phyloP scores from a whole-genome alignment of 2,797 vertebrate genomes.

The Micromesistius poutassou region DNA sequence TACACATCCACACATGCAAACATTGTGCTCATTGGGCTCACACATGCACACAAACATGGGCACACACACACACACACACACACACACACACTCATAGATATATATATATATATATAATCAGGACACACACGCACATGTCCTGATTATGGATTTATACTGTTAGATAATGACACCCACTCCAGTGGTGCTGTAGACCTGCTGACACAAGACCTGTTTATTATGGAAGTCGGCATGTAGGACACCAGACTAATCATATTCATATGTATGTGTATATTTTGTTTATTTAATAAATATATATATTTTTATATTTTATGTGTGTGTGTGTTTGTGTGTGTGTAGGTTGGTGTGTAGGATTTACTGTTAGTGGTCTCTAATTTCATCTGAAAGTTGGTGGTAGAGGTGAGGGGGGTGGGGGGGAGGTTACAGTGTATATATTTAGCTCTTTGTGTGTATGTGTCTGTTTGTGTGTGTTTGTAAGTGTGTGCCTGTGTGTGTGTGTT shows the following conservation, averaged over 20 bases:
- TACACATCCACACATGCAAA: conserved; percentile 8
- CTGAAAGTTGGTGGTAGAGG: conserved; percentile 7
- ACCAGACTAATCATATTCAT: conserved; percentile 14
- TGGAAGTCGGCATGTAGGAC: conserved; percentile 9
- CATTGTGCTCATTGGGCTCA: too few species aligned
- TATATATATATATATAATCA: conserved; percentile 10
- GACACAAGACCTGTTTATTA: conserved; percentile 33
- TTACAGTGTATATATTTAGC: conserved; percentile 29
- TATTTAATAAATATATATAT: too few species aligned
- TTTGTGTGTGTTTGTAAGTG: background rate
- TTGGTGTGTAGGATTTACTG: conserved; percentile 29
- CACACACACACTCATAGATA: conserved; percentile 11
- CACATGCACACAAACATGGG: background rate
- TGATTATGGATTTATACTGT: conserved; percentile 18
- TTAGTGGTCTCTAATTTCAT: conserved; percentile 21
- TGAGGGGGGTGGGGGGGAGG: conserved; percentile 18
- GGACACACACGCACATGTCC: background rate
- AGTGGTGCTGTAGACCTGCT: conserved; percentile 17
- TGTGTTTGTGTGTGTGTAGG: conserved; percentile 4
- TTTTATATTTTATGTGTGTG: too few species aligned
- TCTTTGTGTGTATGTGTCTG: conserved; percentile 15
- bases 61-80: conserved; percentile 9
- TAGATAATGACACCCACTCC: conserved; percentile 33
- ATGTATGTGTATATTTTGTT: too few species aligned
- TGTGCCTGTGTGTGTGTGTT: background rate